A percentile compares a stretch with the other conserved stretches of the same genome.
Conservation (phyloP, 2,888 invertebrate species). For the Oscheius sp. region DNA sequence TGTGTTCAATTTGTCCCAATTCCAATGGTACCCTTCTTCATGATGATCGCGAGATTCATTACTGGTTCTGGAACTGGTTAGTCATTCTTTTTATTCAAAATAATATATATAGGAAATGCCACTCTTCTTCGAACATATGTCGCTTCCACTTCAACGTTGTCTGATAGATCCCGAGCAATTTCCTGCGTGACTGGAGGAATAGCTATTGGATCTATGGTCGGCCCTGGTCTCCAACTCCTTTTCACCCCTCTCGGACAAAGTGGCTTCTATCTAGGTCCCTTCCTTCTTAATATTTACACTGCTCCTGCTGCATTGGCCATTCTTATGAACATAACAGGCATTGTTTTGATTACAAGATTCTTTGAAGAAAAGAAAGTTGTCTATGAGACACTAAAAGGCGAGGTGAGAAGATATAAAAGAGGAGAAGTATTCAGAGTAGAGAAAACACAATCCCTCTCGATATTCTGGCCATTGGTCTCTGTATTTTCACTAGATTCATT, state of each 20-base stretch:
- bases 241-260: conserved; percentile 52
- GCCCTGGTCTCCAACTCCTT: conserved; percentile 52
- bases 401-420: not conserved
- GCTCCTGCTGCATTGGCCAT: conserved; percentile 47
- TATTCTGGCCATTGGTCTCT: conserved; percentile 36
- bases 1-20: conserved; percentile 34
- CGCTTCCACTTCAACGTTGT: conserved; percentile 47
- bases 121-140: conserved; percentile 51
- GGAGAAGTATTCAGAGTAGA: not conserved
- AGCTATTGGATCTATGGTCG: conserved; percentile 53
- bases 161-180: conserved; percentile 50
- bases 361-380: conserved; percentile 45
- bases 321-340: conserved; percentile 37
- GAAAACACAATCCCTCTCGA: conserved; percentile 3
- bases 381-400: not conserved
- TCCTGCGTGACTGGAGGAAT: conserved; percentile 55
- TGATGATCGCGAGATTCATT: conserved; percentile 4
- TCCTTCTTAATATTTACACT: conserved; percentile 52
- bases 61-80: conserved; percentile 7
- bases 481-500: conserved; percentile 41
- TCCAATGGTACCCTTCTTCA: conserved; percentile 2
- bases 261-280: conserved; percentile 32
- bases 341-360: conserved; percentile 38
- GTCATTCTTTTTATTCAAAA: not conserved
- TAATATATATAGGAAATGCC: conserved; percentile 41